Evolutionary conservation across 2,797 vertebrate species (phyloP).

Genomic region (Sebastes baramenuke): DNA sequence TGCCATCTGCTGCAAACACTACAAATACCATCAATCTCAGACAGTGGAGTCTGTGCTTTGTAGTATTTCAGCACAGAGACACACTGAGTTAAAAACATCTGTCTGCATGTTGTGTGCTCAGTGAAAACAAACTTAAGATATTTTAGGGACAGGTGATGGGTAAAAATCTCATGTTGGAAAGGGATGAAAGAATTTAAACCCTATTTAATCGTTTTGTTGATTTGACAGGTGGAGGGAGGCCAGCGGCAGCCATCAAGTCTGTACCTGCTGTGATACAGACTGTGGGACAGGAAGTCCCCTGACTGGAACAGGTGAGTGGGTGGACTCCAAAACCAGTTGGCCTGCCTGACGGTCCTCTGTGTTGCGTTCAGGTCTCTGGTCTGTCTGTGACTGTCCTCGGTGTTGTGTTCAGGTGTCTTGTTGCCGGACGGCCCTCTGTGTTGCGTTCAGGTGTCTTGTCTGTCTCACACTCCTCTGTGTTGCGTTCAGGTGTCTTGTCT

Average conservation of each 20-base stretch:
- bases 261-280: slow-evolving; percentile 67
- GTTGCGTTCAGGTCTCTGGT: too few relatives aligned
- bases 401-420: too few relatives aligned
- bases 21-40: background rate
- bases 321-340: background rate
- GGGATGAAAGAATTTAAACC: background rate
- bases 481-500: slow-evolving; percentile 50
- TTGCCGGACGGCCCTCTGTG: too few relatives aligned
- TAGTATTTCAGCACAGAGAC: too few relatives aligned
- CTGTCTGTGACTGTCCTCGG: too few relatives aligned
- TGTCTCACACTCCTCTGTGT: fast-evolving
- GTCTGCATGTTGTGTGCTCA: background rate
- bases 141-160: too few relatives aligned
- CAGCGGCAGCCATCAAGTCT: slow-evolving; percentile 46
- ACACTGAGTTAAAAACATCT: too few relatives aligned
- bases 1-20: background rate
- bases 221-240: slow-evolving; percentile 72
- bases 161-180: background rate
- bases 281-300: slow-evolving; percentile 37
- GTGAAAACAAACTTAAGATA: background rate
- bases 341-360: too few relatives aligned
- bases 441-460: too few relatives aligned
- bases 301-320: background rate
- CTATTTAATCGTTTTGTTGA: too few relatives aligned
- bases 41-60: too few relatives aligned